Base-by-base conservation (phyloP, 2,888 invertebrate species). In the Macrostomum cliftonense region DNA sequence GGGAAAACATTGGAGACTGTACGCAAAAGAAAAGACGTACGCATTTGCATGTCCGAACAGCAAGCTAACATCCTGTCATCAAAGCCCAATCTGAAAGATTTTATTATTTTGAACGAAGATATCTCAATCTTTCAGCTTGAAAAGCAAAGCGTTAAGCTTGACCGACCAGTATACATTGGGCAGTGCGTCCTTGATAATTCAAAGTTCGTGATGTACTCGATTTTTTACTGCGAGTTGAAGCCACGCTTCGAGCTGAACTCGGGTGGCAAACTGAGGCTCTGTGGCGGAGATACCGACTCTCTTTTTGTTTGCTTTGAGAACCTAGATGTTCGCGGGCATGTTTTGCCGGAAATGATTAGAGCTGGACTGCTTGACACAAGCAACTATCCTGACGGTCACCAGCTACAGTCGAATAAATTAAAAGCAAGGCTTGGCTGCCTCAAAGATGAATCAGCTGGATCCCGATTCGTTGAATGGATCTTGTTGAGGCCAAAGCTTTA, bases 151-250 rank as follows among this genome's bases (percentile, higher is more conserved):
- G 52, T 66, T 11, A 28, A 45, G 19, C 62, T 63, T 39, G 59
- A 67, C 56, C 67, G 66, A 58, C 68, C 68, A 1, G 61, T 71
- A 21, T 70, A 68, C 51, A 54, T 63, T 1, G 70, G 68, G 13
- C 61, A 68, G 50, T 37, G 53, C 12, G 61, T 71, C 46, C 55
- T 71, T 42, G 71, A 71, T 46, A 36, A 71, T 36, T 64, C 61
- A 0, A 72, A 72, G 59, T 50, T 52, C 1, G 53, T 62, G 17
- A 63, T 72, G 58, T 71, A 69, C 52, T 61, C 66, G 42, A 69
- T 67, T 9, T 5, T 14, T 12, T 43, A 43, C 12, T 9, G 11
- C 14, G 19, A 43, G 11, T 13, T 43, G 12, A 14, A n/a, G n/a
- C n/a, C n/a, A n/a, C n/a, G n/a, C n/a, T n/a, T n/a, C n/a, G n/a